These are phyloP conservation scores for Phalanger gymnotis DNA, from an alignment of 2,797 vertebrate genomes.

Conservation along the genomic window DNA sequence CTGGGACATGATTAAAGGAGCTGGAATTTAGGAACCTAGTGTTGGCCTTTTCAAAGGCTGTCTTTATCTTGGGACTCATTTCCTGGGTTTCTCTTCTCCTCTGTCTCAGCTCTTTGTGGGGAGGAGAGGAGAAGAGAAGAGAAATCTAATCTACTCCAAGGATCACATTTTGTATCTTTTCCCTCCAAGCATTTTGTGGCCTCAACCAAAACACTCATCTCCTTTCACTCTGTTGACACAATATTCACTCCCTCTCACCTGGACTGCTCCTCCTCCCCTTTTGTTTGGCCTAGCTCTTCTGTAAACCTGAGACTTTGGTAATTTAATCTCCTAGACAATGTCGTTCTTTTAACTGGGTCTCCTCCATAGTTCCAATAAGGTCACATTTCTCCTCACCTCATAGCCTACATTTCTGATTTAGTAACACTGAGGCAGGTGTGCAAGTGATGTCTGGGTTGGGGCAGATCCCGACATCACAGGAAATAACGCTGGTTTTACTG, in stretches of 20 bases:
- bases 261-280: neutral
- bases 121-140: neutral
- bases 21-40: neutral
- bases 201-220: neutral
- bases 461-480: constrained; percentile 43
- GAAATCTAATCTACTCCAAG: constrained; percentile 1
- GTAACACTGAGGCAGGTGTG: constrained; percentile 44
- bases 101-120: neutral
- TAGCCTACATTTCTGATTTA: constrained; percentile 47
- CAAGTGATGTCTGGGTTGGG: constrained; percentile 5
- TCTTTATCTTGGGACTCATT: neutral
- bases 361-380: neutral
- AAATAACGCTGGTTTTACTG: constrained; percentile 68
- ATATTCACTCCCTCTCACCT: neutral
- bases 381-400: neutral
- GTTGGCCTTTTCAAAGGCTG: neutral
- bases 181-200: constrained; percentile 3
- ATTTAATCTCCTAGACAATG: neutral
- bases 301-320: neutral
- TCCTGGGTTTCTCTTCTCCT: constrained; percentile 18
- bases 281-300: neutral
- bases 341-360: constrained; percentile 7
- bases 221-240: neutral
- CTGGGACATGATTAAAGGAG: neutral
- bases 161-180: constrained; percentile 8